These are phyloP conservation scores for Trichonephila clavipes DNA, from an alignment of 1,140 invertebrate species.

Conservation along the genomic window DNA sequence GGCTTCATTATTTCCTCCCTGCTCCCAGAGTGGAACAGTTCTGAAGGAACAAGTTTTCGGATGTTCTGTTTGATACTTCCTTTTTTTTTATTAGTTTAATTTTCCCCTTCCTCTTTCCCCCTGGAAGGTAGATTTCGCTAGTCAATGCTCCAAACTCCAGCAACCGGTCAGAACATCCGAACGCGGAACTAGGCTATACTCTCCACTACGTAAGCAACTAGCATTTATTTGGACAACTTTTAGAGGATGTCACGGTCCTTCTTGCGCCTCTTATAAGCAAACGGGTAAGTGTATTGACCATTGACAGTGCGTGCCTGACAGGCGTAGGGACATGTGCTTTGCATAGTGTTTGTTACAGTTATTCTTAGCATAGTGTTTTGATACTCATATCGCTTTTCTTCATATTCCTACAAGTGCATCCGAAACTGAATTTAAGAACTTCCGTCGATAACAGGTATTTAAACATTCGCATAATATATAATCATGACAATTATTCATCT, in stretches of 20 bases:
- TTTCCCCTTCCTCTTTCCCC: neutral
- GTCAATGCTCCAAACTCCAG: neutral
- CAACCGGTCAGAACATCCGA: conserved; percentile 40
- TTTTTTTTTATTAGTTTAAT: neutral
- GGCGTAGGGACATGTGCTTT: neutral
- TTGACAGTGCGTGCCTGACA: neutral
- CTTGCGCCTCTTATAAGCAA: neutral
- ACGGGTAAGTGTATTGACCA: conserved; percentile 24
- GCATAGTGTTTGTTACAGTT: no score
- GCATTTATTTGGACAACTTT: neutral
- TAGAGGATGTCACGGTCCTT: neutral
- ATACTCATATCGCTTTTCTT: no score
- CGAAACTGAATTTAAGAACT: no score
- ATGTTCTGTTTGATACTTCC: conserved; percentile 23
- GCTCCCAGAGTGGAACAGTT: neutral
- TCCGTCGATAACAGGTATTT: no score
- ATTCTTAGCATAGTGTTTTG: no score
- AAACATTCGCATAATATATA: no score
- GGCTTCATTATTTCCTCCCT: neutral
- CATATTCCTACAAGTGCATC: no score
- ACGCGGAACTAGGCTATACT: conserved; percentile 48
- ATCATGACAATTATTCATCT: no score
- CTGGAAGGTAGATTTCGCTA: neutral
- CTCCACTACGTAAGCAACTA: conserved; percentile 8
- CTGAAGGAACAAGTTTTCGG: conserved; percentile 25